These are phyloP conservation scores for Anthoscopus minutus DNA, from an alignment of 2,113 vertebrate species.

Conservation along the genomic window DNA sequence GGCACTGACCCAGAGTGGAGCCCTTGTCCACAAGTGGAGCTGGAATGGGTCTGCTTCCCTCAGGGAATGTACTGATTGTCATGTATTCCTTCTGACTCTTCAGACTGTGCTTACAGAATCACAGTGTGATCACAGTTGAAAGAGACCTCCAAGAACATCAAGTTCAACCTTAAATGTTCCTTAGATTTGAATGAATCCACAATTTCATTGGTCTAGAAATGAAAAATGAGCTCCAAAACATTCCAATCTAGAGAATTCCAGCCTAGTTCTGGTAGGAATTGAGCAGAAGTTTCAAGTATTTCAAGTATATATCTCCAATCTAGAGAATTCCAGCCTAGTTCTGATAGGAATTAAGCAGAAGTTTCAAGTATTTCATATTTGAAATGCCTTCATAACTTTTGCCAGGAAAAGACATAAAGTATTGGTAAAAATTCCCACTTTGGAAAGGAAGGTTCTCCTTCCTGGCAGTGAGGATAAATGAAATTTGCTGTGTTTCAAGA, in stretches of 20 bases:
- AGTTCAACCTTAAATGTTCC: background rate
- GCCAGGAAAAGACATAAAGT: background rate
- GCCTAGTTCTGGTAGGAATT: background rate
- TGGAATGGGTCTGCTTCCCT: background rate
- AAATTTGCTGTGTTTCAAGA: background rate
- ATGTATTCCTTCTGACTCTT: background rate
- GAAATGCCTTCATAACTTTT: background rate
- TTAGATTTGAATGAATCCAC: background rate
- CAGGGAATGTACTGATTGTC: background rate
- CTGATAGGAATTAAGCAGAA: background rate
- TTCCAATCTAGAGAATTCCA: background rate
- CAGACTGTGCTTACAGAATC: background rate
- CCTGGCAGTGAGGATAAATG: background rate
- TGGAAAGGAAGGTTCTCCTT: background rate
- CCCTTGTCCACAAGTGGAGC: too few species aligned
- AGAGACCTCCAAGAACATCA: background rate
- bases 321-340: background rate
- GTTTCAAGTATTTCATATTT: background rate
- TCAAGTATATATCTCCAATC: background rate
- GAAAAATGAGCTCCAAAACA: background rate
- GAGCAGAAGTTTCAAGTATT: background rate
- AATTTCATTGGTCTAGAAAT: background rate
- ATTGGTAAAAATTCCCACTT: background rate
- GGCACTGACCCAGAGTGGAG: fast-evolving
- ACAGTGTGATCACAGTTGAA: background rate